Evolutionary conservation across 2,888 invertebrate genomes (phyloP).

Genomic region (Scaptodrosophila latifasciaeformis): DNA sequence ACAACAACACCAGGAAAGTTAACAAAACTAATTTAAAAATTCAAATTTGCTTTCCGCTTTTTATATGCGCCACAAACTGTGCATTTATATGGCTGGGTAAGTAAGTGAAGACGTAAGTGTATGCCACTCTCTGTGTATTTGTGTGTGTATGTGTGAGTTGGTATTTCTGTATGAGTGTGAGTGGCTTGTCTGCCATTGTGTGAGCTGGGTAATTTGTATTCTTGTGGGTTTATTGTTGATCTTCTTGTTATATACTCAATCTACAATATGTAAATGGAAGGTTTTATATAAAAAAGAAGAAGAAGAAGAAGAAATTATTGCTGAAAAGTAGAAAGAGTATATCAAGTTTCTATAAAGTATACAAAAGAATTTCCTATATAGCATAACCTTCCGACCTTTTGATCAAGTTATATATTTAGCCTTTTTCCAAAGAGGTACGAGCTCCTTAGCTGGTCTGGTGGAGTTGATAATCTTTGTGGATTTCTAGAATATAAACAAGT

Average conservation of each 20-base stretch:
- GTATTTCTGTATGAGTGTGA: constrained; percentile 22
- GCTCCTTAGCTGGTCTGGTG: too few species aligned
- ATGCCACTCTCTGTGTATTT: constrained; percentile 6
- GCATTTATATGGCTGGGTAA: constrained; percentile 54
- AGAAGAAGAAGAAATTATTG: too few species aligned
- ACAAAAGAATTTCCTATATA: too few species aligned
- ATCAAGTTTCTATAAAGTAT: too few species aligned
- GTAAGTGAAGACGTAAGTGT: constrained; percentile 11
- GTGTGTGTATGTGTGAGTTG: constrained; percentile 1
- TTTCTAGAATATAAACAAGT: too few species aligned
- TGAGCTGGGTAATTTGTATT: constrained; percentile 70
- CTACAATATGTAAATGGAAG: too few species aligned
- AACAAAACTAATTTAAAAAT: constrained; percentile 76
- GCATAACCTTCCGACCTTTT: too few species aligned
- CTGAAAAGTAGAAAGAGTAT: too few species aligned
- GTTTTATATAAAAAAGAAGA: too few species aligned
- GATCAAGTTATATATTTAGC: too few species aligned
- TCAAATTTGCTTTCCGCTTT: constrained; percentile 72
- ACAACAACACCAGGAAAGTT: constrained; percentile 49
- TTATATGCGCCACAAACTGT: constrained; percentile 64
- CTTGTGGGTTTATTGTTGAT: constrained; percentile 69
- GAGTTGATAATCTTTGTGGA: too few species aligned
- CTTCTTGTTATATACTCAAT: constrained; percentile 37
- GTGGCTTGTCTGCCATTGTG: constrained; percentile 41
- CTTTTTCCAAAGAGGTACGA: too few species aligned